Conservation (phyloP, 2,888 invertebrate species). For the Trichogramma evanescens region DNA sequence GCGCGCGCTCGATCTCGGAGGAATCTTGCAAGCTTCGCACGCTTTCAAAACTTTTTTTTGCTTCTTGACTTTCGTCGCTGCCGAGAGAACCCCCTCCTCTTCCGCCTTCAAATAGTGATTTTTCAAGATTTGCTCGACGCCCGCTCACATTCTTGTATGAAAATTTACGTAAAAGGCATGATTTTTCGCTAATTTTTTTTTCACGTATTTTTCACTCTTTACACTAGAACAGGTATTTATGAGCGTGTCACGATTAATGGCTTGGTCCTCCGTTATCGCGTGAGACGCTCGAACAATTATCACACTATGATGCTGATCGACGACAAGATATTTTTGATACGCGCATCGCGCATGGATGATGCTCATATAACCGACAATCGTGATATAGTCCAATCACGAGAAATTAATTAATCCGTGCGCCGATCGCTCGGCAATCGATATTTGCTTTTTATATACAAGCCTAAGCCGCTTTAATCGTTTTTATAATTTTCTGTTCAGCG, state of each 20-base stretch:
- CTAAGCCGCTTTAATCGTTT: no score
- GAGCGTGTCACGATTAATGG: no score
- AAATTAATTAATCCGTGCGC: constrained; percentile 8
- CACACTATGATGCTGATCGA: no score
- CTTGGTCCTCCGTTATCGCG: no score
- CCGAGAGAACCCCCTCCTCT: no score
- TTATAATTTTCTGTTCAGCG: no score
- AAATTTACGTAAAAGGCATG: neutral
- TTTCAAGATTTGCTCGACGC: constrained; percentile 14
- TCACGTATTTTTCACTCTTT: neutral
- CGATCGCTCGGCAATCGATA: constrained; percentile 6
- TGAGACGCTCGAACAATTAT: no score
- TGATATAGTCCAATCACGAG: constrained; percentile 2
- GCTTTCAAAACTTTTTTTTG: neutral
- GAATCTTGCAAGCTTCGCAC: constrained; percentile 5
- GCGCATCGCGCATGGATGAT: neutral
- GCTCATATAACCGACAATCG: neutral
- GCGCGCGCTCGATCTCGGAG: neutral
- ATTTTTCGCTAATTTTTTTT: neutral
- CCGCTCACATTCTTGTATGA: neutral
- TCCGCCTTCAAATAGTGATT: constrained; percentile 7
- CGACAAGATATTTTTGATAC: no score
- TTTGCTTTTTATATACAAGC: neutral
- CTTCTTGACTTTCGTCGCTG: no score
- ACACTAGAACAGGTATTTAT: neutral